These are phyloP conservation scores for Serripes groenlandicus DNA, from an alignment of 2,888 invertebrate species.

Conservation along the genomic window DNA sequence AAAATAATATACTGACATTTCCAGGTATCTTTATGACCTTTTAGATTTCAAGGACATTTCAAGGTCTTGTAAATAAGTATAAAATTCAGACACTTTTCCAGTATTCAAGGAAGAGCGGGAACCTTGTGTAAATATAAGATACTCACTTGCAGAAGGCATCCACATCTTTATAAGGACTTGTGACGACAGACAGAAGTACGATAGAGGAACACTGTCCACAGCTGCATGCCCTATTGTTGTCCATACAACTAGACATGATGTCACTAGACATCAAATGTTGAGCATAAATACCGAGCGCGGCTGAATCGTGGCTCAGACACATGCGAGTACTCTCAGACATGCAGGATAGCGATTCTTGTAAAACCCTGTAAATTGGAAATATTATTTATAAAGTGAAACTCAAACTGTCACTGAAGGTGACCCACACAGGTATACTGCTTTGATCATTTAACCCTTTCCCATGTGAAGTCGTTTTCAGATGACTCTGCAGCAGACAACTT, in stretches of 20 bases:
- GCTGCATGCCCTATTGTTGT: conserved; percentile 27
- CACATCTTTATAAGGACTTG: conserved; percentile 39
- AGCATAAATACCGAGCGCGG: conserved; percentile 37
- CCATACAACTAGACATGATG: conserved; percentile 28
- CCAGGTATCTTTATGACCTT: too few relatives aligned
- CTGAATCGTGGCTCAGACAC: conserved; percentile 27
- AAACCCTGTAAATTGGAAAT: conserved; percentile 24
- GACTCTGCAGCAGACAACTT: too few relatives aligned
- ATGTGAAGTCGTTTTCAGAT: too few relatives aligned
- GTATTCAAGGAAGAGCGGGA: too few relatives aligned
- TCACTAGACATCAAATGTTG: conserved; percentile 43
- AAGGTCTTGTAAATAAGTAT: too few relatives aligned
- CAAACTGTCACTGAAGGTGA: too few relatives aligned
- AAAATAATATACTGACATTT: too few relatives aligned
- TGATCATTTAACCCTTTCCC: too few relatives aligned
- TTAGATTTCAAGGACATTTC: too few relatives aligned
- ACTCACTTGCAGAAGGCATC: conserved; percentile 56
- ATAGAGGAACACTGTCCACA: conserved; percentile 62
- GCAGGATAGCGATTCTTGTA: conserved; percentile 48
- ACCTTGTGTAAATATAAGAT: neutral
- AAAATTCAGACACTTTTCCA: too few relatives aligned
- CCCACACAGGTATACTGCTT: too few relatives aligned
- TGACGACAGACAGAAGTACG: conserved; percentile 37
- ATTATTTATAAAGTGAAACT: too few relatives aligned
- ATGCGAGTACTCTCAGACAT: conserved; percentile 40